phyloP scores from a whole-genome alignment of 2,113 vertebrate genomes.

The Ornithorhynchus anatinus region DNA sequence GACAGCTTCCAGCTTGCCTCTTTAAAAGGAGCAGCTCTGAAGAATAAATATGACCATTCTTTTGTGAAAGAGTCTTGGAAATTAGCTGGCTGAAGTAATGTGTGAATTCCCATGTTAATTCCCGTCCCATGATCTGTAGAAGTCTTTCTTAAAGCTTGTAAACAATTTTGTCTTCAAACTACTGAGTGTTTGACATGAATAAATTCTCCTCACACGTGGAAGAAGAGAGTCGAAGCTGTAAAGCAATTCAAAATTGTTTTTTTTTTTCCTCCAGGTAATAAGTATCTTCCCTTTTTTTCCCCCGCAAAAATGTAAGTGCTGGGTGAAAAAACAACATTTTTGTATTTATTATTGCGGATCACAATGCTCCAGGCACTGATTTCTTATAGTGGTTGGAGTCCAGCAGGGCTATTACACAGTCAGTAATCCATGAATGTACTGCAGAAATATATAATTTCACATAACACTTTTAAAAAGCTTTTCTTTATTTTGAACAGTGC shows the following conservation, averaged over 20 bases:
- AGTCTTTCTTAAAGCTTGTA: constrained; percentile 17
- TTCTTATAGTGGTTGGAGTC: not conserved
- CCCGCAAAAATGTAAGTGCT: not conserved
- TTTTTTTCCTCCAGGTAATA: accelerated
- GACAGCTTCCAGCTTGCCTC: constrained; percentile 42
- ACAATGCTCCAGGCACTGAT: not conserved
- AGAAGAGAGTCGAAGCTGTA: not conserved
- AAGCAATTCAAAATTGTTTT: not conserved
- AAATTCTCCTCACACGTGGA: not conserved
- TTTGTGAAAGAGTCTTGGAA: constrained; percentile 49
- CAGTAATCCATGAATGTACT: not conserved
- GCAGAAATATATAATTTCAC: constrained; percentile 29
- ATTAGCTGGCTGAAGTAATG: constrained; percentile 7
- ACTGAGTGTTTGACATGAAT: not conserved
- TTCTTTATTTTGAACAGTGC: constrained; percentile 22
- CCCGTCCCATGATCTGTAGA: not conserved
- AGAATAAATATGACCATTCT: constrained; percentile 45
- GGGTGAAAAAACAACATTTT: not conserved
- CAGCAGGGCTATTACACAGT: constrained; percentile 10
- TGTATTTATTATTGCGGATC: not conserved
- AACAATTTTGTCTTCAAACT: constrained; percentile 2
- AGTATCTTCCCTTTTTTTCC: not conserved
- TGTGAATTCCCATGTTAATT: not conserved
- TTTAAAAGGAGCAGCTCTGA: constrained; percentile 30
- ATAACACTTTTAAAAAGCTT: constrained; percentile 20